phyloP scores from a whole-genome alignment of 2,797 vertebrate species.

The Avahi laniger region DNA sequence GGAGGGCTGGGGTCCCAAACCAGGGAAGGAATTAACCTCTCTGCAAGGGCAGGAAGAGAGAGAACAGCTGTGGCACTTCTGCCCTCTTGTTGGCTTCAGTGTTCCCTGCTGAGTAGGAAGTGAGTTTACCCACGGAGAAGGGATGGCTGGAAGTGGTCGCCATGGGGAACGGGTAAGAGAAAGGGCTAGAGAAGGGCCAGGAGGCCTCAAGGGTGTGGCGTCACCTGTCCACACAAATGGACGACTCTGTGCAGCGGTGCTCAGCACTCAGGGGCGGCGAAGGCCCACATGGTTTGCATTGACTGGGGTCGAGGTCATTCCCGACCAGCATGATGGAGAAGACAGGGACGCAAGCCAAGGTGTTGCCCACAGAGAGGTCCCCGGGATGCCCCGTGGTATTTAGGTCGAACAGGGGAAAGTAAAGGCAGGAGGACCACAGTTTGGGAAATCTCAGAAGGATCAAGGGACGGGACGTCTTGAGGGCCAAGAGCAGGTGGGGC shows the following conservation, averaged over 20 bases:
- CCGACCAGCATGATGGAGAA: not conserved
- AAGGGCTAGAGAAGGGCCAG: fast-evolving
- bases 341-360: too few relatives aligned
- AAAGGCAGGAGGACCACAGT: not conserved
- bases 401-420: too few relatives aligned
- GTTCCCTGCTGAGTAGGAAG: not conserved
- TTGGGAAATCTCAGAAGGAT: not conserved
- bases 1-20: too few relatives aligned
- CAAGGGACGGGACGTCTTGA: not conserved
- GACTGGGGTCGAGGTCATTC: too few relatives aligned
- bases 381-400: not conserved
- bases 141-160: not conserved
- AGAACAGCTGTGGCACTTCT: not conserved
- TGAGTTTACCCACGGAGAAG: not conserved
- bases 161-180: not conserved
- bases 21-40: not conserved
- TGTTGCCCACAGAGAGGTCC: not conserved
- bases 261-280: not conserved
- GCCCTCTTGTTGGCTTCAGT: not conserved
- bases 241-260: not conserved
- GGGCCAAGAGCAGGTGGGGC: not conserved
- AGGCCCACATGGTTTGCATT: fast-evolving
- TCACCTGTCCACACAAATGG: not conserved
- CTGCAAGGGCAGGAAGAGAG: not conserved
- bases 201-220: not conserved